phyloP scores from a whole-genome alignment of 2,113 vertebrate genomes.

The Esox niger region DNA sequence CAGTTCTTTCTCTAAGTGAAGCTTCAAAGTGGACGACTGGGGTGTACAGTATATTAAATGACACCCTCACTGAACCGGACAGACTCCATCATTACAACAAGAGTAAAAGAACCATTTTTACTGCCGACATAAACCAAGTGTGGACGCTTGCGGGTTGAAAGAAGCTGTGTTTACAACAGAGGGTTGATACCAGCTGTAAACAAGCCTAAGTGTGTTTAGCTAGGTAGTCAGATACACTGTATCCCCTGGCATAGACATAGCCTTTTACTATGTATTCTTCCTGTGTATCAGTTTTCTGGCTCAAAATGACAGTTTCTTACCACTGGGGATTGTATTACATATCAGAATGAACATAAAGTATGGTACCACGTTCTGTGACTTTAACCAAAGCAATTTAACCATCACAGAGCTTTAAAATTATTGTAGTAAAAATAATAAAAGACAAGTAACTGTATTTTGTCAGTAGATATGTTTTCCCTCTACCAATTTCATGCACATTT shows the following conservation, averaged over 20 bases:
- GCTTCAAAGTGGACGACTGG: not conserved
- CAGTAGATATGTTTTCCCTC: no score
- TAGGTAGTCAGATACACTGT: no score
- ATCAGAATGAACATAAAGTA: no score
- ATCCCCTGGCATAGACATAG: no score
- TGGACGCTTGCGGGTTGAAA: conserved; percentile 5
- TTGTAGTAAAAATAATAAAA: conserved; percentile 49
- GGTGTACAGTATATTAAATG: conserved; percentile 21
- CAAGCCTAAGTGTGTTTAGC: conserved; percentile 3
- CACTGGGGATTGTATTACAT: conserved; percentile 6
- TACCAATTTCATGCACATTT: no score
- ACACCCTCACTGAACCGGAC: conserved; percentile 1
- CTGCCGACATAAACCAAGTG: conserved; percentile 29
- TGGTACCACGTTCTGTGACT: not conserved
- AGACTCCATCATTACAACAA: conserved; percentile 18
- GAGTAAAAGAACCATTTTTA: conserved; percentile 40
- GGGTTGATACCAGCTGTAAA: conserved; percentile 25
- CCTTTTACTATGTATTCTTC: no score
- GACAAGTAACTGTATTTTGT: conserved; percentile 38
- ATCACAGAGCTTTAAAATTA: conserved; percentile 35
- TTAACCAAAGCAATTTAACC: conserved; percentile 62
- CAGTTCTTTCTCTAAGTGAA: not conserved
- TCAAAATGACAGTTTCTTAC: not conserved
- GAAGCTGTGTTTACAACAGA: conserved; percentile 36
- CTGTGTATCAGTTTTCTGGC: no score